phyloP scores from a whole-genome alignment of 2,888 invertebrate genomes.

The Cantharis lateralis region DNA sequence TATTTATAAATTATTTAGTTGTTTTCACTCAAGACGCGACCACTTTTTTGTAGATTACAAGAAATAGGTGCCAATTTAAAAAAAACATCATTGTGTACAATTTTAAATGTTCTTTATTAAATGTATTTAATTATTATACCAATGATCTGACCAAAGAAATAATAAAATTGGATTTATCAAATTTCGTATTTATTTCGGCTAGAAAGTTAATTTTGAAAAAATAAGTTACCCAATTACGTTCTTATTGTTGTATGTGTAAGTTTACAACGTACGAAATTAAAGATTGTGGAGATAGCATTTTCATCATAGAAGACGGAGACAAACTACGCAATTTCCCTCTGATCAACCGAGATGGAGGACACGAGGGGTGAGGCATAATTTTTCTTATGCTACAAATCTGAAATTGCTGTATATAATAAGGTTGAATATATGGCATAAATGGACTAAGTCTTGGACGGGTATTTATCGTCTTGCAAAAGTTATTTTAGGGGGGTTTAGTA shows the following conservation, averaged over 20 bases:
- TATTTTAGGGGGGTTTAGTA: background rate
- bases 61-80: conserved; percentile 51
- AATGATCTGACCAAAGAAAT: conserved; percentile 72
- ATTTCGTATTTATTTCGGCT: conserved; percentile 13
- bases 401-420: conserved; percentile 52
- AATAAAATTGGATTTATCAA: conserved; percentile 37
- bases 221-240: conserved; percentile 35
- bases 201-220: conserved; percentile 32
- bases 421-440: conserved; percentile 49
- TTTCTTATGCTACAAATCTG: conserved; percentile 52
- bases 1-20: conserved; percentile 34
- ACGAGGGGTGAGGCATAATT: conserved; percentile 49
- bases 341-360: conserved; percentile 38
- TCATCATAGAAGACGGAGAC: conserved; percentile 60
- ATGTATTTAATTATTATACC: conserved; percentile 57
- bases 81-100: conserved; percentile 43
- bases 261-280: conserved; percentile 61
- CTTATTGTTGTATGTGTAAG: conserved; percentile 47
- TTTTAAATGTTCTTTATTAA: conserved; percentile 46
- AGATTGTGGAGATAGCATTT: conserved; percentile 66
- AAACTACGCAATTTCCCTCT: conserved; percentile 47
- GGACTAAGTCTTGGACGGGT: conserved; percentile 40
- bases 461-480: conserved; percentile 33
- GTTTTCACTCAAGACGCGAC: conserved; percentile 18
- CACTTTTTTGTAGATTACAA: conserved; percentile 29